These are phyloP conservation scores for Agelas oroides DNA, from an alignment of 37 sponge, comb jelly and placozoan species.

Conservation along the genomic window DNA sequence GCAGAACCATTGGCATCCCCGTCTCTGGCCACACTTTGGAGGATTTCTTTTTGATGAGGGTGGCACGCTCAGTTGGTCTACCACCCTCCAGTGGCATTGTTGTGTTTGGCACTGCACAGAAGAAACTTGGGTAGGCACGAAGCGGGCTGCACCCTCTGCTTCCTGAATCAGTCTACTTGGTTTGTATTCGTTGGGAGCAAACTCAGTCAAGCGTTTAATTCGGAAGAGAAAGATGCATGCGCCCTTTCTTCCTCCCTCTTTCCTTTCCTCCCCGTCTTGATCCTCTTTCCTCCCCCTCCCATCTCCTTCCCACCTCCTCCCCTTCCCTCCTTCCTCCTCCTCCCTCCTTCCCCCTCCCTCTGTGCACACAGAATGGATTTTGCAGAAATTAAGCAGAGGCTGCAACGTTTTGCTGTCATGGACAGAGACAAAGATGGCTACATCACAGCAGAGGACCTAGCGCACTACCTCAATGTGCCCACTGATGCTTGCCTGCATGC, in stretches of 20 bases:
- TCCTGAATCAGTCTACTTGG: no score
- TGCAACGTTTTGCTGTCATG: conserved; percentile 43
- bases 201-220: no score
- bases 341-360: background rate
- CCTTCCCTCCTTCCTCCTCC: background rate
- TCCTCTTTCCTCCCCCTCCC: no score
- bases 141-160: no score
- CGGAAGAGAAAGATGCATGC: no score
- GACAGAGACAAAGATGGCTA: conserved; percentile 54
- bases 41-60: conserved; percentile 25
- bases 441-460: conserved; percentile 36
- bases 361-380: conserved; percentile 2
- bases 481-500: conserved; percentile 29
- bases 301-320: no score
- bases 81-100: conserved; percentile 46
- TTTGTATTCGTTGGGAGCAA: no score
- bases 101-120: conserved; percentile 5
- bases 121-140: conserved; percentile 2
- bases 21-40: conserved; percentile 23
- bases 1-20: conserved; percentile 24
- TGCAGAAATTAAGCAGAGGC: conserved; percentile 12
- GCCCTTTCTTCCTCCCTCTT: no score
- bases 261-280: no score
- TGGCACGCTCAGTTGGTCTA: conserved; percentile 15
- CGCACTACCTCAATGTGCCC: conserved; percentile 40